Base-by-base conservation (phyloP, 1,140 invertebrate genomes). In the Drosophila nikananu region DNA sequence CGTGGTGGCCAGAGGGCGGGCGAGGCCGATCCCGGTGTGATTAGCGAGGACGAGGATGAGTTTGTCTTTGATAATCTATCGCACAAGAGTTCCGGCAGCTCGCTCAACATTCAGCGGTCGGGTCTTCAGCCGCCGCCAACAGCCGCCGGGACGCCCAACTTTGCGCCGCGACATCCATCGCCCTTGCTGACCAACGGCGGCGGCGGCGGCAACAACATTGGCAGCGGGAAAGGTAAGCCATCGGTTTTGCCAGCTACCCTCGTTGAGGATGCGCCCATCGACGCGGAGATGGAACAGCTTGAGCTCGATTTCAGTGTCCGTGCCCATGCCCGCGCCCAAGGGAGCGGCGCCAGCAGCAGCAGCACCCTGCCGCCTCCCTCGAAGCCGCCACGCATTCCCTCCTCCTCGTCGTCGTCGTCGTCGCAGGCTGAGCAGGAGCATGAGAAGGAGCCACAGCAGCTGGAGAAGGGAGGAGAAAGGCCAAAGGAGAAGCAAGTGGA, bases 61-160 rank as follows among this genome's bases (percentile, higher is more conserved):
- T 97, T 97, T 93, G 95, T 96, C 93, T 97, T 98, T 93, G 97
- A 97, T 93, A 97, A 97, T 92, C 93, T 98, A 41, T 97, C 97
- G 12, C 97, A 97, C 86, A 97, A 97, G 93, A 97, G 97, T 92
- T 97, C 97, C 15, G 96, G 95, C 6, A 97, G 97, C 91, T 97
- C 97, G 15, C 92, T 98, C 4, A 97, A 97, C 92, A 94, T 95
- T n/a, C 94, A 94, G 67, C 83, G 86, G 0, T 65, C 27, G 1
- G 78, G 87, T 7, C 52, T 91, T 79, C 71, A 95, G 94, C 65
- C 80, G 75, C 94, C 94, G 1, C 32, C 23, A 25, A 2, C 55
- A 27, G 55, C 30, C 2, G 42, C 37, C 2, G 42, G 37, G 9
- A 94, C 94, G 21, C 70, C 59, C 41, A 92, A 90, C 54, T 92